A percentile compares a stretch with the other conserved stretches of the same genome.
These are phyloP conservation scores for Artibeus jamaicensis DNA, from an alignment of 2,797 vertebrate species.

Conservation along the genomic window DNA sequence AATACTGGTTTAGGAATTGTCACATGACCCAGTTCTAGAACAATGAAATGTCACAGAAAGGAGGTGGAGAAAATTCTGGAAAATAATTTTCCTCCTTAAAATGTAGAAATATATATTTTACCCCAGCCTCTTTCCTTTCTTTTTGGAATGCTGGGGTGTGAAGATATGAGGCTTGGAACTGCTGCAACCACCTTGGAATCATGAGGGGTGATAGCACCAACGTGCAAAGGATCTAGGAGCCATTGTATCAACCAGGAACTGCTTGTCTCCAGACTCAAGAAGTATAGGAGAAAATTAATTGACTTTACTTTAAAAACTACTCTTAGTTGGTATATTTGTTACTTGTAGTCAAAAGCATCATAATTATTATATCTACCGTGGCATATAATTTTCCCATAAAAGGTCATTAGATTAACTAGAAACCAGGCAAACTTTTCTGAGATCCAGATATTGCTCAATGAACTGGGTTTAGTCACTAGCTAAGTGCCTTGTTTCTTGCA, in stretches of 20 bases:
- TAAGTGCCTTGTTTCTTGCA: background rate
- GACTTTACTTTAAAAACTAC: background rate
- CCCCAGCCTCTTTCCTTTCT: background rate
- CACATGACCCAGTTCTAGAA: background rate
- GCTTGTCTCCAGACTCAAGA: background rate
- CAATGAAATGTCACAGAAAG: background rate
- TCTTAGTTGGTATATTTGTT: background rate
- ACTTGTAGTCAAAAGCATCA: background rate
- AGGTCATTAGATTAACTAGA: background rate
- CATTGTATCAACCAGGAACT: background rate
- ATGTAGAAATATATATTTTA: background rate
- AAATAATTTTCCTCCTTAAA: background rate
- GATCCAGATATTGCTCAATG: background rate
- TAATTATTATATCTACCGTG: background rate
- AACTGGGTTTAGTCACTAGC: background rate
- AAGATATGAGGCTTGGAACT: background rate
- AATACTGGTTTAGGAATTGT: background rate
- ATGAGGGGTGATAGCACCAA: background rate
- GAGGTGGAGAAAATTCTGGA: background rate
- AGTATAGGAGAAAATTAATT: background rate
- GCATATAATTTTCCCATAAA: background rate
- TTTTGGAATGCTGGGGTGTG: background rate
- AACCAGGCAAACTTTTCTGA: background rate
- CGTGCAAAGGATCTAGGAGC: background rate
- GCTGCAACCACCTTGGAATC: background rate